A percentile compares a stretch with the other conserved stretches of the same genome.
Evolutionary conservation across 1,140 invertebrate species (phyloP).

Genomic region (Hyposmocoma kahamanoa): DNA sequence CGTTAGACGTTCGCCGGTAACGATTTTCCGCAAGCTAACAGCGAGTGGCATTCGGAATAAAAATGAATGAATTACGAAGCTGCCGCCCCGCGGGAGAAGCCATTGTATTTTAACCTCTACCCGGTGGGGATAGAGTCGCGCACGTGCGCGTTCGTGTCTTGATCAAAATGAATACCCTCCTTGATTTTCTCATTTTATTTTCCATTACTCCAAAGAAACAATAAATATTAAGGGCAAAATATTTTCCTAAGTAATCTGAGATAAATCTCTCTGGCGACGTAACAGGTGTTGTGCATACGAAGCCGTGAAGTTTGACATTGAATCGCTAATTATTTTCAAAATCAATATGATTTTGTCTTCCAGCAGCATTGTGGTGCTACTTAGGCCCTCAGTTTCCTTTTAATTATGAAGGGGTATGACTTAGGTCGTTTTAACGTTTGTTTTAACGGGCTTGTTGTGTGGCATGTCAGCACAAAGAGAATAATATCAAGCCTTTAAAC

Average conservation of each 20-base stretch:
- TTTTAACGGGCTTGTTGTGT: too few species aligned
- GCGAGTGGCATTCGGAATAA: slow-evolving; percentile 37
- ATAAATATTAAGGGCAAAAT: slow-evolving; percentile 26
- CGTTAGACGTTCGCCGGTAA: slow-evolving; percentile 38
- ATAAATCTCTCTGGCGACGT: slow-evolving; percentile 23
- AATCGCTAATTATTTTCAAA: slow-evolving; percentile 23
- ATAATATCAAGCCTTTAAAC: background rate
- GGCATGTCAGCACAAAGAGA: background rate
- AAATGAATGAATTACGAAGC: slow-evolving; percentile 49
- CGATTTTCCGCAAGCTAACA: slow-evolving; percentile 43
- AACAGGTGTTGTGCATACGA: slow-evolving; percentile 38
- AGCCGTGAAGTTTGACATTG: slow-evolving; percentile 26
- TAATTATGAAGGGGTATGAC: too few species aligned
- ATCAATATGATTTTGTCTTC: slow-evolving; percentile 20
- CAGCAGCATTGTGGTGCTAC: background rate
- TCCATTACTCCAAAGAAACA: slow-evolving; percentile 8
- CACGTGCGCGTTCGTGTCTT: slow-evolving; percentile 50
- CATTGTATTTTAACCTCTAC: slow-evolving; percentile 53
- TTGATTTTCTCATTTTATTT: slow-evolving; percentile 22
- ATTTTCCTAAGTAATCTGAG: slow-evolving; percentile 7
- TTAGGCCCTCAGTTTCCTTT: too few species aligned
- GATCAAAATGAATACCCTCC: slow-evolving; percentile 33
- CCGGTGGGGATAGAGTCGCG: slow-evolving; percentile 41
- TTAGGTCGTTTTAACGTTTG: too few species aligned
- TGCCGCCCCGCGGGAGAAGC: slow-evolving; percentile 19